Evolutionary conservation across 2,113 vertebrate species (phyloP).

Genomic region (Rana temporaria): DNA sequence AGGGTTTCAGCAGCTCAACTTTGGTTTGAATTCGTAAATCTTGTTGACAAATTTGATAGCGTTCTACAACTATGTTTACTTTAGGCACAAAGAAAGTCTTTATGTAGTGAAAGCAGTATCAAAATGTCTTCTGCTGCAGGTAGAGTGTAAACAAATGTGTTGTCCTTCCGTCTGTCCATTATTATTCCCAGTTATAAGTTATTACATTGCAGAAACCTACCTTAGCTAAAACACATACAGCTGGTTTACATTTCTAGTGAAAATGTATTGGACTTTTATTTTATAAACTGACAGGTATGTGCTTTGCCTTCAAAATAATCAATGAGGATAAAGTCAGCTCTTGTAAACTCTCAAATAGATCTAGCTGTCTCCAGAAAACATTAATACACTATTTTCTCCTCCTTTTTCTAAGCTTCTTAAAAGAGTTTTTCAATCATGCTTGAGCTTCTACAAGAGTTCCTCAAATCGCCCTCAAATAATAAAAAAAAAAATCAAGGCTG

Average conservation of each 20-base stretch:
- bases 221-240: slow-evolving; percentile 12
- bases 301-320: slow-evolving; percentile 15
- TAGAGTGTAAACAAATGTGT: too few species aligned
- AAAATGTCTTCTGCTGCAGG: too few species aligned
- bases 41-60: too few species aligned
- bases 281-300: slow-evolving; percentile 35
- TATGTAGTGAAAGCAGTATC: too few species aligned
- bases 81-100: too few species aligned
- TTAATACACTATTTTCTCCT: slow-evolving; percentile 27
- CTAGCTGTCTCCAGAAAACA: slow-evolving; percentile 8
- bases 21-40: too few species aligned
- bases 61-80: too few species aligned
- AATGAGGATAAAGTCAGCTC: slow-evolving; percentile 23
- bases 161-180: too few species aligned
- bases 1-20: too few species aligned
- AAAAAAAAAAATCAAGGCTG: slow-evolving; percentile 28
- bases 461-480: slow-evolving; percentile 13
- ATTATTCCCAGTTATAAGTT: too few species aligned
- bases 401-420: slow-evolving; percentile 34
- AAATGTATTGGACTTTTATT: slow-evolving; percentile 27
- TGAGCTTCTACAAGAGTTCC: slow-evolving; percentile 21
- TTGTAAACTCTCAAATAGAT: slow-evolving; percentile 24
- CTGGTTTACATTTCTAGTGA: slow-evolving; percentile 16
- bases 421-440: slow-evolving; percentile 43
- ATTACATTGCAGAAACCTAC: too few species aligned